These are phyloP conservation scores for Pherbina coryleti DNA, from an alignment of 2,888 invertebrate species.

Conservation along the genomic window DNA sequence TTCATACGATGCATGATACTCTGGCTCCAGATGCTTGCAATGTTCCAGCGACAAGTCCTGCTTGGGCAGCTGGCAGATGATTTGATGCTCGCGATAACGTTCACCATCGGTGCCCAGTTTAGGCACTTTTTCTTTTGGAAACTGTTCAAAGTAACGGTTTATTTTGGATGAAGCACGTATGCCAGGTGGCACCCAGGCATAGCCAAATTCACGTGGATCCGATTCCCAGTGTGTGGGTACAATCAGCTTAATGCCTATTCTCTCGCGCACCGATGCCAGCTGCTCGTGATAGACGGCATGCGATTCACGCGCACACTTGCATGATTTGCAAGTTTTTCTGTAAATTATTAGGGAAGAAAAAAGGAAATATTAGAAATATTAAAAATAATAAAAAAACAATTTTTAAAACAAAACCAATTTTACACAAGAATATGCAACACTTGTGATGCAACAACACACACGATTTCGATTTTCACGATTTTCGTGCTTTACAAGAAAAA, in stretches of 20 bases:
- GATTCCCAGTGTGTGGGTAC: constrained; percentile 73
- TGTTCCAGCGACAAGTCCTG: constrained; percentile 93
- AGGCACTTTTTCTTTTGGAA: constrained; percentile 85
- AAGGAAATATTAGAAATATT: background rate
- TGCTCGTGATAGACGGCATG: constrained; percentile 93
- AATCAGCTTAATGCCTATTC: constrained; percentile 75
- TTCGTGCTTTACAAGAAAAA: too few relatives aligned
- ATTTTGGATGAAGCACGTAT: constrained; percentile 67
- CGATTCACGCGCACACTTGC: constrained; percentile 90
- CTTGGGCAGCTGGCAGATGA: constrained; percentile 91
- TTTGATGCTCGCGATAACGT: constrained; percentile 82
- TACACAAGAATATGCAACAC: too few relatives aligned
- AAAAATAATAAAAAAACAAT: too few relatives aligned
- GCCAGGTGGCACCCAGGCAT: constrained; percentile 77
- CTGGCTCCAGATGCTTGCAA: constrained; percentile 85
- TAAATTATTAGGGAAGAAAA: constrained; percentile 50
- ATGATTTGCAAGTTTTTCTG: constrained; percentile 94
- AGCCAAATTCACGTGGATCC: constrained; percentile 76
- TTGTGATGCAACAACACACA: too few relatives aligned
- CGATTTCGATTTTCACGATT: too few relatives aligned
- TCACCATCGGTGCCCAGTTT: constrained; percentile 83
- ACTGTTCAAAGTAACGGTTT: constrained; percentile 91
- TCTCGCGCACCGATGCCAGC: constrained; percentile 82
- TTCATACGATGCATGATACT: constrained; percentile 85
- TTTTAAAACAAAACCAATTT: too few relatives aligned